Base-by-base conservation (phyloP, 2,113 vertebrate genomes). In the Sprattus sprattus region DNA sequence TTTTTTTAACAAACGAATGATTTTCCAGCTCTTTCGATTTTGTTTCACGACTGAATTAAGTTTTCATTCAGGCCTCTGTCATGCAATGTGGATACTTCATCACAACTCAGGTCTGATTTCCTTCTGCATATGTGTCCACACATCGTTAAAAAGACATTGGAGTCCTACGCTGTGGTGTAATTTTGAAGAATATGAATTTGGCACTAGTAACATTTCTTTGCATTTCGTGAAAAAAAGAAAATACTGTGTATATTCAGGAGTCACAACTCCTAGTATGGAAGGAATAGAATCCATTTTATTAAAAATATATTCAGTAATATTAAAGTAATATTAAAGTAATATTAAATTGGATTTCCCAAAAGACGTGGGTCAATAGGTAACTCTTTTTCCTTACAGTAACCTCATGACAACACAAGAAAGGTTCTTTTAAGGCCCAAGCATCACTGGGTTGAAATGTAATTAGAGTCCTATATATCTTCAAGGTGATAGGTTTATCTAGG, bases 401-500 rank as follows among this genome's bases (percentile, higher is more conserved):
- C 88, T 88, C 50, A 83, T 81, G 80, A 82, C 88, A 88, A 84
- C 80, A 86, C 85, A 86, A 84, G 81, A 84, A 88, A 89, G 82
- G 54, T 86, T 80, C 90, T 91, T 81, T 39, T 49, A 39, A 32
- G 78, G 32, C 46, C n/a, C 47, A 86, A 85, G 84, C 82, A 28
- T 32, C 71, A 84, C 86, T 78, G 71, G 88, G 90, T 84, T 85
- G 83, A 91, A 86, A 90, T 85, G 83, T 89, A 87, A 91, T 93
- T 91, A 89, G 54, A 81, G 89, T 45, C 5, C 87, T 90, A 90
- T 94, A 88, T 87, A 93, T 93, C 92, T 90, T 84, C 0, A 60
- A 16, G 20, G 81, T 89, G 89, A 91, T 90, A 91, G 86, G 90
- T 93, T 93, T 91, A 93, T 92, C 85, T 90, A 88, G 85, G 82